phyloP scores from a whole-genome alignment of 1,140 invertebrate species.

The Drosophila kanapiae region DNA sequence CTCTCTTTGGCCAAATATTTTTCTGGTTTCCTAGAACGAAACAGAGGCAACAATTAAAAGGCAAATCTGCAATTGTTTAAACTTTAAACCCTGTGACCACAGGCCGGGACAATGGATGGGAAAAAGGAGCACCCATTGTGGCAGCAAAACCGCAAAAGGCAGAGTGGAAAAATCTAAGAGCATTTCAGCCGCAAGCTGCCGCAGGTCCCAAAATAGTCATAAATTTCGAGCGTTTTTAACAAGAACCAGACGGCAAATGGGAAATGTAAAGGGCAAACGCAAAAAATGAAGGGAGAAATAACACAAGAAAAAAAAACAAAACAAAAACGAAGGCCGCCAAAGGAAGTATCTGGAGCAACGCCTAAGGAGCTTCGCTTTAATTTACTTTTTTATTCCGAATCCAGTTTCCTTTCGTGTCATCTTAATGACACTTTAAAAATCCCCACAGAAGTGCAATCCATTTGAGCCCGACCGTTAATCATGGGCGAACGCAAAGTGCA shows the following conservation, averaged over 20 bases:
- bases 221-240: slow-evolving; percentile 77
- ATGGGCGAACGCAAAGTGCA: slow-evolving; percentile 26
- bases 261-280: slow-evolving; percentile 44
- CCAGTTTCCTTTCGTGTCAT: slow-evolving; percentile 5
- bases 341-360: slow-evolving; percentile 50
- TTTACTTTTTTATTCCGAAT: slow-evolving; percentile 48
- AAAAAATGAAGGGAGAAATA: slow-evolving; percentile 15
- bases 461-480: slow-evolving; percentile 25
- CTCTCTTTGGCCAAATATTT: slow-evolving; percentile 13
- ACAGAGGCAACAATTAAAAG: slow-evolving; percentile 50
- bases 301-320: background rate
- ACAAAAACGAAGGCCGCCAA: slow-evolving; percentile 4
- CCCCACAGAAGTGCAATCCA: slow-evolving; percentile 33
- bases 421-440: slow-evolving; percentile 55
- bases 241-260: slow-evolving; percentile 70
- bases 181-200: slow-evolving; percentile 62
- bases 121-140: slow-evolving; percentile 20
- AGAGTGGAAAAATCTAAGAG: slow-evolving; percentile 63
- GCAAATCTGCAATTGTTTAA: slow-evolving; percentile 53
- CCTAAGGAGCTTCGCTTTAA: slow-evolving; percentile 74
- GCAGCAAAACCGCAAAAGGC: slow-evolving; percentile 51
- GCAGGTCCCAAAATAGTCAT: slow-evolving; percentile 79
- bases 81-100: slow-evolving; percentile 52
- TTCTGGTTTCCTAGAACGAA: background rate
- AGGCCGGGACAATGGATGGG: slow-evolving; percentile 33